phyloP scores from a whole-genome alignment of 1,140 invertebrate species.

The Danaus plexippus region DNA sequence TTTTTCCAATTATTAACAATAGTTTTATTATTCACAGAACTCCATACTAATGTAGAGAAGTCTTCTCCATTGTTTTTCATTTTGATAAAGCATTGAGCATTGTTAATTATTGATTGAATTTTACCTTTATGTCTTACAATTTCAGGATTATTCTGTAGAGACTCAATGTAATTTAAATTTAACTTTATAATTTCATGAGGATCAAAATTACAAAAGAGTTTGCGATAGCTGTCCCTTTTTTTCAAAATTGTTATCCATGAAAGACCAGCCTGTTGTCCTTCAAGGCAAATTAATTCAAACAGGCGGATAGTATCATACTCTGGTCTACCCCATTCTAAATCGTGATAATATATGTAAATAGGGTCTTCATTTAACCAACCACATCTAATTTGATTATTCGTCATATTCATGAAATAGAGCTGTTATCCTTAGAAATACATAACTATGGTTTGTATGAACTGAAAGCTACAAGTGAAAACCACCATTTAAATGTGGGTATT shows the following conservation, averaged over 20 bases:
- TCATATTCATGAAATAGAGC: too few species aligned
- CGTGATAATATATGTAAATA: slow-evolving; percentile 53
- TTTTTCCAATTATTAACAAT: slow-evolving; percentile 44
- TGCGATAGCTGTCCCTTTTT: slow-evolving; percentile 49
- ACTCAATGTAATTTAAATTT: slow-evolving; percentile 29
- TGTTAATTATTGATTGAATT: slow-evolving; percentile 51
- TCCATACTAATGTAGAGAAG: slow-evolving; percentile 56
- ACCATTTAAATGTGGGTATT: too few species aligned
- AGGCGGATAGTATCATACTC: slow-evolving; percentile 35
- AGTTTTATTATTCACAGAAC: slow-evolving; percentile 44
- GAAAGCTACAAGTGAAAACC: too few species aligned
- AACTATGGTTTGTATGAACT: too few species aligned
- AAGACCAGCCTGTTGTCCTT: slow-evolving; percentile 63
- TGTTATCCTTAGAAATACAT: too few species aligned
- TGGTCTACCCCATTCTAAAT: slow-evolving; percentile 57
- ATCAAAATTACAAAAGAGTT: slow-evolving; percentile 45
- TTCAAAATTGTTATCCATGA: slow-evolving; percentile 60
- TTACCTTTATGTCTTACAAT: slow-evolving; percentile 54
- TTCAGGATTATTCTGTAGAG: slow-evolving; percentile 28
- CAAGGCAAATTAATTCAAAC: slow-evolving; percentile 62
- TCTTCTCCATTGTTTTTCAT: slow-evolving; percentile 43
- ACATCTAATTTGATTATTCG: slow-evolving; percentile 31
- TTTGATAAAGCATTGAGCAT: slow-evolving; percentile 47
- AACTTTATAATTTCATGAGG: slow-evolving; percentile 40
- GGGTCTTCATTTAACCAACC: slow-evolving; percentile 49